Evolutionary conservation across 2,888 invertebrate species (phyloP).

Genomic region (Patella depressa): DNA sequence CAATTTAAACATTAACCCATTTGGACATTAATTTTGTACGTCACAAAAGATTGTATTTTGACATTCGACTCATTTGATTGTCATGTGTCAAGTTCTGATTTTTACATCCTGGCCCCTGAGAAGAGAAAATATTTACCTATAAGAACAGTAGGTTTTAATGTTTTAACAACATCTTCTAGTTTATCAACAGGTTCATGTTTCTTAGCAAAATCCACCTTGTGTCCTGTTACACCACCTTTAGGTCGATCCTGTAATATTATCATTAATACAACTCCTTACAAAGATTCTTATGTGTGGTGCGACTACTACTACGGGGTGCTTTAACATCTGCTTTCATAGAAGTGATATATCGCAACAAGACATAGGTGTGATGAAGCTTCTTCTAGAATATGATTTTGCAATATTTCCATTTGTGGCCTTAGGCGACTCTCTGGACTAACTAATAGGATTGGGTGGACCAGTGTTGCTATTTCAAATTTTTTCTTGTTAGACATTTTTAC

Average conservation of each 20-base stretch:
- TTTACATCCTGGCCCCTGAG: neutral
- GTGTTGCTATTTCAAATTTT: too few relatives aligned
- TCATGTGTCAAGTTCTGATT: neutral
- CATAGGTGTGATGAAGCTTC: too few relatives aligned
- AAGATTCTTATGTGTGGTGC: neutral
- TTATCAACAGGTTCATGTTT: constrained; percentile 78
- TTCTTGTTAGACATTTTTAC: too few relatives aligned
- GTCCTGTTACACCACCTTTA: constrained; percentile 78
- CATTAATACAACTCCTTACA: neutral
- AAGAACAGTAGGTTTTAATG: constrained; percentile 88
- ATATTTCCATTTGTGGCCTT: too few relatives aligned
- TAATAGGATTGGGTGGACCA: too few relatives aligned
- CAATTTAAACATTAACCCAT: neutral
- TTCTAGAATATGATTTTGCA: neutral
- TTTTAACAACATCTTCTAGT: constrained; percentile 85
- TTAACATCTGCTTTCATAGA: too few relatives aligned
- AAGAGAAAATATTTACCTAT: constrained; percentile 79
- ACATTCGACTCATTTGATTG: neutral
- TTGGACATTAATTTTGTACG: neutral
- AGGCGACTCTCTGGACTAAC: too few relatives aligned
- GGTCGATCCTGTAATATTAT: constrained; percentile 77
- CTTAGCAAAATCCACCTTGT: constrained; percentile 84
- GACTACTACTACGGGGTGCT: too few relatives aligned
- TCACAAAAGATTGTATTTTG: neutral
- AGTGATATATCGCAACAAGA: too few relatives aligned